A percentile compares a stretch with the other conserved stretches of the same genome.
Evolutionary conservation across 2,797 vertebrate species (phyloP).

Genomic region (Etheostoma nigrum): DNA sequence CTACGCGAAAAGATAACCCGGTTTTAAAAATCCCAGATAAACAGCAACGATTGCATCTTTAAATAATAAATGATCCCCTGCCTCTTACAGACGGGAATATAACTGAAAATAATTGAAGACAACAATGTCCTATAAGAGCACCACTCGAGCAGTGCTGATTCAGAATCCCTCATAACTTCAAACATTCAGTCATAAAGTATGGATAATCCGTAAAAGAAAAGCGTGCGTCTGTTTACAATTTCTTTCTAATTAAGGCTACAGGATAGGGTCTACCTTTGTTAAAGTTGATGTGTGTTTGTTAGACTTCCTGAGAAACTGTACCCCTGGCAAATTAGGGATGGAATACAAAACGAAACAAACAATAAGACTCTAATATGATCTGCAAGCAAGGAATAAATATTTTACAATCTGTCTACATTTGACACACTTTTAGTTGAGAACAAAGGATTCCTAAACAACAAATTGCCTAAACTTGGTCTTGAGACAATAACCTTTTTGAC

Average conservation of each 20-base stretch:
- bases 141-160: conserved; percentile 84
- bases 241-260: conserved; percentile 86
- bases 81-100: conserved; percentile 84
- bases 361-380: conserved; percentile 85
- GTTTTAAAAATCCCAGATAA: conserved; percentile 86
- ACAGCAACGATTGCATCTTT: conserved; percentile 87
- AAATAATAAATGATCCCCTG: conserved; percentile 89
- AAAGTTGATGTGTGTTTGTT: conserved; percentile 84
- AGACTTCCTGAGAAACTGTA: conserved; percentile 79
- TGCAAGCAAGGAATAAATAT: conserved; percentile 86
- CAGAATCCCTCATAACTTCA: conserved; percentile 87
- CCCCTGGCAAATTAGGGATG: conserved; percentile 82
- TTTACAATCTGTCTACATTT: conserved; percentile 86
- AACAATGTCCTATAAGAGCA: conserved; percentile 88
- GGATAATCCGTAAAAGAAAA: conserved; percentile 86
- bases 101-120: conserved; percentile 90
- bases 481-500: conserved; percentile 75
- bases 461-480: conserved; percentile 78
- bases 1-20: conserved; percentile 81
- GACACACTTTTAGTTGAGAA: conserved; percentile 83
- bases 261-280: conserved; percentile 82
- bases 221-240: conserved; percentile 84
- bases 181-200: conserved; percentile 88
- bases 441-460: conserved; percentile 82
- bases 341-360: conserved; percentile 86